Evolutionary conservation across 2,113 vertebrate genomes (phyloP), one percentile per base, ranked within the genome.

Genomic region (Misgurnus mizolepis): DNA sequence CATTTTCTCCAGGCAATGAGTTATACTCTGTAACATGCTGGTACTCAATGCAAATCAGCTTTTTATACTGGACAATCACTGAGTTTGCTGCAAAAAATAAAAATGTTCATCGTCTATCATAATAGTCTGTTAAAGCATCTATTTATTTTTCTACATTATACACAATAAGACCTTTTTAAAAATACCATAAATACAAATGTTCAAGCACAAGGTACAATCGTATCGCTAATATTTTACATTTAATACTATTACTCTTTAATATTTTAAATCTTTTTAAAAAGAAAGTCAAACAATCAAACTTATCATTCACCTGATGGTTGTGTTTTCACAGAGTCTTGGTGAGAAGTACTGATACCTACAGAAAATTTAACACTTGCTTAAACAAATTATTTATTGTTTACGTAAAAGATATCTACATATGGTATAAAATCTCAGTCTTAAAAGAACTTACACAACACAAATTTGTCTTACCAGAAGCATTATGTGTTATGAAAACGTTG

Each of bases 21-120:
- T 68, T 76, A 55, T 84, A 84, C 27, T 84, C 83, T 2, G 45
- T 62, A 17, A 80, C 69, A 60, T 40, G 67, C 53, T 9, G 41
- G n/a, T 65, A 62, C 12, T 64, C 70, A 14, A 15, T 39, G 14
- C 60, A 10, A 0, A 83, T 27, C 27, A 4, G 49, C 7, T 56
- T 56, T 43, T 76, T 80, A 39, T 83, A 65, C 15, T 64, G 15
- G 12, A n/a, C 5, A 43, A 79, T 53, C 27, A 22, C 27, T 9
- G 55, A 34, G 5, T 9, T 27, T 45, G 5, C 75, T 77, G 17
- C 6, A 66, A 7, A 66, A 43, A n/a, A n/a, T n/a, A n/a, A n/a
- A n/a, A 34, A 34, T 34, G 27, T 34, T 43, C 2, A 66, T 9
- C 1, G 64, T 2, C 2, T 9, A 34, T 34, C 1, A 34, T 34